Evolutionary conservation across 2,888 invertebrate species (phyloP).

Genomic region (Dione juno): DNA sequence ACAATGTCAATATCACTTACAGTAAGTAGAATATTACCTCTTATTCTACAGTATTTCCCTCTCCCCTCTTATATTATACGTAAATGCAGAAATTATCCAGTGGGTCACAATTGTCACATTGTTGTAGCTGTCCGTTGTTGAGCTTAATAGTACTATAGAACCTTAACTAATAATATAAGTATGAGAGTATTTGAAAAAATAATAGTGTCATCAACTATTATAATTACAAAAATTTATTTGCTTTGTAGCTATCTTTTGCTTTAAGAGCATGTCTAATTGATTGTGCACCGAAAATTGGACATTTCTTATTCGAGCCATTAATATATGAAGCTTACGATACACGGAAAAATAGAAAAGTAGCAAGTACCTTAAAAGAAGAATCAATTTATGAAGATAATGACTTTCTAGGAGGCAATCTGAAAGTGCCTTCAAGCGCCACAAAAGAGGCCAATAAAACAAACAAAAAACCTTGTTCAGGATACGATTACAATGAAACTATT

Average conservation of each 20-base stretch:
- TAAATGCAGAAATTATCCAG: too few relatives aligned
- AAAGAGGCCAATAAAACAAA: constrained; percentile 9
- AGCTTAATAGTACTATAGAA: too few relatives aligned
- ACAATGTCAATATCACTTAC: constrained; percentile 55
- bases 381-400: neutral
- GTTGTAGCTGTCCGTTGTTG: too few relatives aligned
- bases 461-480: constrained; percentile 51
- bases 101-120: too few relatives aligned
- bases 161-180: too few relatives aligned
- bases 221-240: neutral
- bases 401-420: neutral
- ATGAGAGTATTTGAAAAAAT: too few relatives aligned
- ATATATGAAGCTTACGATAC: constrained; percentile 50
- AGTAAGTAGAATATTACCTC: constrained; percentile 50
- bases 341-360: constrained; percentile 19
- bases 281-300: constrained; percentile 59
- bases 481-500: constrained; percentile 59
- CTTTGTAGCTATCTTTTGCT: constrained; percentile 24
- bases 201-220: too few relatives aligned
- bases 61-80: neutral
- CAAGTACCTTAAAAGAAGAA: constrained; percentile 2
- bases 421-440: neutral
- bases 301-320: constrained; percentile 54
- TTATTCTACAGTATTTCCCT: neutral
- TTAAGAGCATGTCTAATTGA: constrained; percentile 35